Conservation (phyloP, 2,797 vertebrate species). For the Halcyon smyrnensis region DNA sequence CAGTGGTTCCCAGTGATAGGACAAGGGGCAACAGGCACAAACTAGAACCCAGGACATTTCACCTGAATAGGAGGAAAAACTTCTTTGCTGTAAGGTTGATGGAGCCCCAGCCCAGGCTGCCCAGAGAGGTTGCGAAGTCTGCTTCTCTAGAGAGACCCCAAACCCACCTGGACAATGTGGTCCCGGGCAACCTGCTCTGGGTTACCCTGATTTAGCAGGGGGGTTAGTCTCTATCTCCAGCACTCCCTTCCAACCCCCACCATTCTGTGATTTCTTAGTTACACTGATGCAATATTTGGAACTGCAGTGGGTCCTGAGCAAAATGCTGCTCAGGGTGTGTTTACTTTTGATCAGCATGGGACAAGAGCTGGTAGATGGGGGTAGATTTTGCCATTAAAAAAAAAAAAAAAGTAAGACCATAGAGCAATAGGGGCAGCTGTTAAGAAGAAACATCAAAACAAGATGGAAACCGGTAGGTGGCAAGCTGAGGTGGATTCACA, state of each 20-base stretch:
- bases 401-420: not conserved
- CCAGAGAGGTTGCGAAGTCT: not conserved
- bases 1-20: not conserved
- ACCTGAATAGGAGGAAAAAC: not conserved
- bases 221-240: not conserved
- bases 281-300: not conserved
- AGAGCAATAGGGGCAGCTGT: not conserved
- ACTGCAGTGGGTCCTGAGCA: not conserved
- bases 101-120: not conserved
- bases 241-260: not conserved
- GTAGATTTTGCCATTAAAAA: not conserved
- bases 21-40: not conserved
- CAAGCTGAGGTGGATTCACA: not conserved
- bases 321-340: not conserved
- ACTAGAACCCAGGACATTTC: not conserved
- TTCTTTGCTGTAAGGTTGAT: not conserved
- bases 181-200: not conserved
- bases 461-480: not conserved
- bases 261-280: not conserved
- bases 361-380: not conserved
- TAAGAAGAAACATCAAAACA: not conserved
- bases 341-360: not conserved
- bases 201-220: not conserved
- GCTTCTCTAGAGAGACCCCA: not conserved
- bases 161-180: not conserved